Evolutionary conservation across 2,113 vertebrate species (phyloP), one percentile per base, ranked within the genome.

Genomic region (Rhegmatorhina hoffmannsi): DNA sequence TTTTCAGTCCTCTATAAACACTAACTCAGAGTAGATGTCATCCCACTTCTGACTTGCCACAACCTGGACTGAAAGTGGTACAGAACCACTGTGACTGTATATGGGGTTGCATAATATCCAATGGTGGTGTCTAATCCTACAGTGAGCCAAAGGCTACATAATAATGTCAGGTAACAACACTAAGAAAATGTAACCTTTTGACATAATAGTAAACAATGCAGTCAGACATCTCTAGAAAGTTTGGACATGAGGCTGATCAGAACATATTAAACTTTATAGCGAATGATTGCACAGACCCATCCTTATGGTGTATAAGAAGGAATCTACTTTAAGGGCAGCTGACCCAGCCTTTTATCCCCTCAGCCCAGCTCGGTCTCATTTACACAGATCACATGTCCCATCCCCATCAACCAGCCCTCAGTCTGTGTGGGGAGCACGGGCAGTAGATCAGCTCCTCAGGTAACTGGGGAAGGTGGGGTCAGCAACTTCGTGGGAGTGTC

Each of bases 171-270:
- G 25, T 84, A 69, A 55, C 13, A 85, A n/a, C 4, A 2, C 50
- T 19, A n/a, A 68, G 43, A 49, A 81, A 59, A 18, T n/a, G 28
- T 46, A 58, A 53, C 23, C 12, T 79, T 80, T 81, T 1, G 1
- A n/a, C 6, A 1, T 29, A 9, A 15, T 2, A 49, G 18, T 36
- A 53, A 34, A 53, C 9, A 26, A 12, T 34, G 24, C 31, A 38
- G 28, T 43, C 36, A 55, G 43, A 28, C 31, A 66, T 82, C 75
- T 76, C 26, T 50, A 55, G 4, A 15, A 59, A 40, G 36, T 62
- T 34, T 17, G 60, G 47, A 50, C 5, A 5, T 0, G 0, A 47
- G 29, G 26, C 13, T 3, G 4, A 63, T 55, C 17, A 29, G 52
- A 72, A 10, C n/a, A 11, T 0, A 4, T 68, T 38, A n/a, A 60